A percentile compares a stretch with the other conserved stretches of the same genome.
Conservation (phyloP, 2,888 invertebrate species). For the Microplitis manilae region DNA sequence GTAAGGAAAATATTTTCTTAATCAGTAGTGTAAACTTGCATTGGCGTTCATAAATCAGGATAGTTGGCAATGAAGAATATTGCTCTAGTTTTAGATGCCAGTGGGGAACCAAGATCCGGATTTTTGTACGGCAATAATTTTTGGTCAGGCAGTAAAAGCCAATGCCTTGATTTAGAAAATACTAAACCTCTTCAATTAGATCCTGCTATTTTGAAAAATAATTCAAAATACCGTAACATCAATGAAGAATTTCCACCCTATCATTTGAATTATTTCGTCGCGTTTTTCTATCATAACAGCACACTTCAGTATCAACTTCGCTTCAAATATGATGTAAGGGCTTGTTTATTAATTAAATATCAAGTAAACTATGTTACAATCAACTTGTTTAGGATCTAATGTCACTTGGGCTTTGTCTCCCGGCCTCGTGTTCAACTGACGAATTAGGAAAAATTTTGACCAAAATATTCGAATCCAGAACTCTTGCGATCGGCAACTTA, state of each 20-base stretch:
- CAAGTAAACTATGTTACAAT: not conserved
- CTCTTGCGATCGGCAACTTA: not conserved
- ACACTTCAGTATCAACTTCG: conserved; percentile 70
- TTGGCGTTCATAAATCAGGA: not conserved
- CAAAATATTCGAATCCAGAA: not conserved
- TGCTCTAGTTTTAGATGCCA: conserved; percentile 74
- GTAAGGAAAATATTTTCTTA: conserved; percentile 64
- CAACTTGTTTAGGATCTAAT: not conserved
- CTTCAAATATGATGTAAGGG: conserved; percentile 69
- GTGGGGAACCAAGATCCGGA: conserved; percentile 74
- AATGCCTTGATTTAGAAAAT: conserved; percentile 72
- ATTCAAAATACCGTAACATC: conserved; percentile 57
- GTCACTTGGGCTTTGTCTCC: not conserved
- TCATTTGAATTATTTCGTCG: conserved; percentile 66
- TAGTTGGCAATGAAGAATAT: not conserved
- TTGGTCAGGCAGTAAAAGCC: conserved; percentile 75
- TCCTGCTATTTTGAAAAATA: conserved; percentile 54
- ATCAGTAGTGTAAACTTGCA: not conserved
- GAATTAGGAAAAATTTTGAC: not conserved
- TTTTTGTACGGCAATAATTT: conserved; percentile 77
- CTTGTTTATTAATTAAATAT: not conserved
- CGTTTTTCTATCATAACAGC: conserved; percentile 70
- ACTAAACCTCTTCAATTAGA: conserved; percentile 58
- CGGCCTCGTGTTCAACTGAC: not conserved
- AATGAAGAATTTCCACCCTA: conserved; percentile 71